A percentile compares a stretch with the other conserved stretches of the same genome.
These are phyloP conservation scores for Chalcosyrphus nemorum DNA, from an alignment of 2,888 invertebrate species.

Conservation along the genomic window DNA sequence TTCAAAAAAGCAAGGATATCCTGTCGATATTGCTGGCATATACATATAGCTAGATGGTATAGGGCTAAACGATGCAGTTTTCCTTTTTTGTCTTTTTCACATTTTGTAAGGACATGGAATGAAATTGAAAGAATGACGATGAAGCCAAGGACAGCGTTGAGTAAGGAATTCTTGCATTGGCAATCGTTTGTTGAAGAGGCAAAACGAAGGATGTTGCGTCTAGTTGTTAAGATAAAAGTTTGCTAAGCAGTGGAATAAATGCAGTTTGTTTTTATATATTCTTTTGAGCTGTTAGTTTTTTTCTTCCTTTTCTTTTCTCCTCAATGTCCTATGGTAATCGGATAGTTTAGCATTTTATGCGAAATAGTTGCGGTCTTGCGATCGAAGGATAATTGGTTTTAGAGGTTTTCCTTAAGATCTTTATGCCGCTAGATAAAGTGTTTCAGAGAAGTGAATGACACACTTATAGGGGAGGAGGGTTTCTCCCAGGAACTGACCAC, in stretches of 20 bases:
- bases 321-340: constrained; percentile 31
- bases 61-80: constrained; percentile 43
- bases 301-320: neutral
- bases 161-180: constrained; percentile 42
- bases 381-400: constrained; percentile 56
- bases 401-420: neutral
- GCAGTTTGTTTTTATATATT: constrained; percentile 52
- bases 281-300: constrained; percentile 44
- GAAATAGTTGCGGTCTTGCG: constrained; percentile 38
- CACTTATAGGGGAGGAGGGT: no score
- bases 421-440: neutral
- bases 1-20: constrained; percentile 36
- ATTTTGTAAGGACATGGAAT: constrained; percentile 55
- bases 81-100: constrained; percentile 1
- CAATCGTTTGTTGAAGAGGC: constrained; percentile 32
- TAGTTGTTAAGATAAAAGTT: constrained; percentile 63
- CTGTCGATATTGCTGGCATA: constrained; percentile 60
- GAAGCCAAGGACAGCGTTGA: constrained; percentile 21
- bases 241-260: constrained; percentile 40
- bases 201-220: constrained; percentile 13
- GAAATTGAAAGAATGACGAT: constrained; percentile 61
- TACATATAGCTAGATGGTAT: no score
- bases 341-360: constrained; percentile 36
- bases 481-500: no score
- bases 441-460: no score